A percentile compares a stretch with the other conserved stretches of the same genome.
Evolutionary conservation across 2,797 vertebrate genomes (phyloP).

Genomic region (Antrozous pallidus): DNA sequence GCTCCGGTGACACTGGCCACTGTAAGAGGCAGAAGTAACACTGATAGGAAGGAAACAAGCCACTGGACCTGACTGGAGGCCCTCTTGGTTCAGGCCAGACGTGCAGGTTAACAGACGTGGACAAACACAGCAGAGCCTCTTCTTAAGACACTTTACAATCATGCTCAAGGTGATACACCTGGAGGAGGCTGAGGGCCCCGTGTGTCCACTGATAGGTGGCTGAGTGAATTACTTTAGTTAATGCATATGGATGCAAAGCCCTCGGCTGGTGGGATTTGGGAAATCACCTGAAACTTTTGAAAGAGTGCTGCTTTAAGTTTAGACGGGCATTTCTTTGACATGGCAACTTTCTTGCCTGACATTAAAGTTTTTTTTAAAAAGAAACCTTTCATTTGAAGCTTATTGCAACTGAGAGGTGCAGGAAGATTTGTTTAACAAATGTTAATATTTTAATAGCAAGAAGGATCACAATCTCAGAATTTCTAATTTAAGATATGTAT

Average conservation of each 20-base stretch:
- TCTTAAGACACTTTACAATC: not conserved
- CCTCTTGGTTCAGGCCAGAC: not conserved
- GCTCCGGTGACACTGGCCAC: not conserved
- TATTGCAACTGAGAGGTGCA: not conserved
- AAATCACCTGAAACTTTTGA: not conserved
- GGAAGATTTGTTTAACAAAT: not conserved
- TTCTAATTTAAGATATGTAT: not conserved
- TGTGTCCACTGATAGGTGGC: not conserved
- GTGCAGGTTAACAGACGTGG: not conserved
- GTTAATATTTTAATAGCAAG: not conserved
- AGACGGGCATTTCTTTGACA: not conserved
- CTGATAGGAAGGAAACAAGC: not conserved
- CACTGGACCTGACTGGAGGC: not conserved
- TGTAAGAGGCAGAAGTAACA: not conserved
- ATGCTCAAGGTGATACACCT: rapidly evolving
- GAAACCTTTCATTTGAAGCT: not conserved
- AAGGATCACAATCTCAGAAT: not conserved
- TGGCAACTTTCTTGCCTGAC: not conserved
- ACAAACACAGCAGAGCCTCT: not conserved
- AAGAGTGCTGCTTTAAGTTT: not conserved
- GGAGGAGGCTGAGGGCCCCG: not conserved
- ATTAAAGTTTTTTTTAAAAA: not conserved
- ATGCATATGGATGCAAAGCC: not conserved
- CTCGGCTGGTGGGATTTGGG: not conserved
- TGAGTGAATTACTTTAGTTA: not conserved